phyloP scores from a whole-genome alignment of 1,140 invertebrate species.

The Papilio polyxenes region DNA sequence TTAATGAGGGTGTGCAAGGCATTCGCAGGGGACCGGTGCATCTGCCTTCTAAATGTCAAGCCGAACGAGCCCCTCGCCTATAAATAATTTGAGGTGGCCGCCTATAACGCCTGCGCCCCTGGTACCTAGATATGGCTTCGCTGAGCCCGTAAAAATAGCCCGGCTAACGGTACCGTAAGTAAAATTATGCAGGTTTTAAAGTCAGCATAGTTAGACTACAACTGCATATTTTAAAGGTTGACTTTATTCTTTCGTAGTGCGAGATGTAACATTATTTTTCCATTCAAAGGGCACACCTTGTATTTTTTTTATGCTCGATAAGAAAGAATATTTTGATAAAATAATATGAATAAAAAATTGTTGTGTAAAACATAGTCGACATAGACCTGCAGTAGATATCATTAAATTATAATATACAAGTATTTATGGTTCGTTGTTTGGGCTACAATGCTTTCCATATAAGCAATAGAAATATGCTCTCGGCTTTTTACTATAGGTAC shows the following conservation, averaged over 20 bases:
- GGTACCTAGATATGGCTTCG: slow-evolving; percentile 69
- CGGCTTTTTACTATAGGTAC: background rate
- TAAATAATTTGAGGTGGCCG: slow-evolving; percentile 75
- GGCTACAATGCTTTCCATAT: background rate
- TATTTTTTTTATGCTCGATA: background rate
- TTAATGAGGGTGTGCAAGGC: slow-evolving; percentile 68
- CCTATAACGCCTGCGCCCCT: slow-evolving; percentile 54
- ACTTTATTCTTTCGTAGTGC: background rate
- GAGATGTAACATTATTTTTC: background rate
- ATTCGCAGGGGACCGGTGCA: slow-evolving; percentile 65
- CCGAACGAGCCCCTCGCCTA: slow-evolving; percentile 64
- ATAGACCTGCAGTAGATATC: background rate
- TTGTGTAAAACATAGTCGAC: too few species aligned
- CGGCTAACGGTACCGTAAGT: slow-evolving; percentile 52
- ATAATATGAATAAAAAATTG: background rate
- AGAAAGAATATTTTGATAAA: background rate
- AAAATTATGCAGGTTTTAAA: slow-evolving; percentile 64
- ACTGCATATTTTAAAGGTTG: slow-evolving; percentile 32
- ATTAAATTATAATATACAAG: too few species aligned
- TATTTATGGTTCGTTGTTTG: background rate
- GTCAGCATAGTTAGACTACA: slow-evolving; percentile 38
- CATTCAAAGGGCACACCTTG: background rate
- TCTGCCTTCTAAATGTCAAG: slow-evolving; percentile 78
- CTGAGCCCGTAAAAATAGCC: slow-evolving; percentile 70
- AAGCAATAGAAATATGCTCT: background rate